phyloP scores from a whole-genome alignment of 2,113 vertebrate species.

The Sterna hirundo region DNA sequence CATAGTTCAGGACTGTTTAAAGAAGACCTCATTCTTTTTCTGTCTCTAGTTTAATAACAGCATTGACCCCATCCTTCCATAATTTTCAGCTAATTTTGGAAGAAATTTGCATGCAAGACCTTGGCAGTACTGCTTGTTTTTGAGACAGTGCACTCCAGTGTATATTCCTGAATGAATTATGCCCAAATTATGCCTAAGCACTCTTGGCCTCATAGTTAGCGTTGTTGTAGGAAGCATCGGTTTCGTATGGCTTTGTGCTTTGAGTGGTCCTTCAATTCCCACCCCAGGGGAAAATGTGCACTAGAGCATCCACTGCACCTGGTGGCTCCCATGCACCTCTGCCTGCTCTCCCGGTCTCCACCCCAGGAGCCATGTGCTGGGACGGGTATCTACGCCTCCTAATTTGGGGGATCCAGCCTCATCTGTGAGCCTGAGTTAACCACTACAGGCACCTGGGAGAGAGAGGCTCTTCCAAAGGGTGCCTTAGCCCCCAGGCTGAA shows the following conservation, averaged over 20 bases:
- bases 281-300: not conserved
- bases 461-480: not conserved
- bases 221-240: not conserved
- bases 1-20: not conserved
- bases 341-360: not conserved
- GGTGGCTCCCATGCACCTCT: rapidly evolving
- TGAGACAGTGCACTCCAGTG: not conserved
- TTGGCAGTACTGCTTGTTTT: not conserved
- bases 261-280: not conserved
- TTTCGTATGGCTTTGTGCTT: not conserved
- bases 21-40: constrained; percentile 10
- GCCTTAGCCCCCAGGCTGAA: not conserved
- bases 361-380: rapidly evolving
- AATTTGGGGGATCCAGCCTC: not conserved
- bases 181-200: not conserved
- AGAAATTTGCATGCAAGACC: not conserved
- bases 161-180: not conserved
- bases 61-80: not conserved
- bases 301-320: too few species aligned
- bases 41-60: not conserved
- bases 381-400: rapidly evolving
- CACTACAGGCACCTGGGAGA: not conserved
- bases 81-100: not conserved
- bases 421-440: not conserved
- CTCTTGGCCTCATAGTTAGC: not conserved